These are phyloP conservation scores for Hypsibius dujardini DNA, from an alignment of 1,140 invertebrate species.

Conservation along the genomic window DNA sequence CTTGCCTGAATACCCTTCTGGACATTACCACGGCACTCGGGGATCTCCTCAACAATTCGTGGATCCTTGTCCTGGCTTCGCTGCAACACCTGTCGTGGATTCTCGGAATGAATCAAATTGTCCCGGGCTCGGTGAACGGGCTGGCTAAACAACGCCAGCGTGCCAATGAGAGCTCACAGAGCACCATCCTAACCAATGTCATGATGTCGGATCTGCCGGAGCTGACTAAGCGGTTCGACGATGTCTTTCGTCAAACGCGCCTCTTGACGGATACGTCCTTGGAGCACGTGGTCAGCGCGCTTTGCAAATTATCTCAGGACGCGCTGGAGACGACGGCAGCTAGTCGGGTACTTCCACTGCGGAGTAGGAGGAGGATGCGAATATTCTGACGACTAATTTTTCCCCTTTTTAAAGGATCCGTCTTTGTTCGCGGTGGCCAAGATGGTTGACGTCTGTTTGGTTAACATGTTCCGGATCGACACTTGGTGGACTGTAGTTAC, in stretches of 20 bases:
- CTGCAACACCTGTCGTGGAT: slow-evolving; percentile 91
- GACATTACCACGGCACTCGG: slow-evolving; percentile 77
- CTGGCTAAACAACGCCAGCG: slow-evolving; percentile 20
- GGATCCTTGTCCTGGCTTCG: slow-evolving; percentile 85
- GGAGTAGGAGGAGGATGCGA: no score
- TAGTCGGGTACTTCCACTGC: slow-evolving; percentile 68
- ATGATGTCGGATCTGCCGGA: slow-evolving; percentile 88
- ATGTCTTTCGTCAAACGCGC: slow-evolving; percentile 21
- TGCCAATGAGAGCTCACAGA: slow-evolving; percentile 32
- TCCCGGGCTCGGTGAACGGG: slow-evolving; percentile 22
- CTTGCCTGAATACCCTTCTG: slow-evolving; percentile 78
- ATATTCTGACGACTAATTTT: no score
- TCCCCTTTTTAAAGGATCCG: slow-evolving; percentile 52
- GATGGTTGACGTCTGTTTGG: slow-evolving; percentile 79
- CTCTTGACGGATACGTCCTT: slow-evolving; percentile 73
- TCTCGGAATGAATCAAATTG: slow-evolving; percentile 57
- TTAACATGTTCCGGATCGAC: slow-evolving; percentile 78
- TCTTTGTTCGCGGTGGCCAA: slow-evolving; percentile 93
- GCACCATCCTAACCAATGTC: slow-evolving; percentile 81
- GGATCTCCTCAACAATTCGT: slow-evolving; percentile 70
- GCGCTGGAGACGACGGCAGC: slow-evolving; percentile 91
- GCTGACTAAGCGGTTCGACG: slow-evolving; percentile 34
- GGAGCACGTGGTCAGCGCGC: slow-evolving; percentile 85
- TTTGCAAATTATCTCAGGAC: slow-evolving; percentile 86
- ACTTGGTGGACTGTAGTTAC: slow-evolving; percentile 91